Evolutionary conservation across 2,888 invertebrate genomes (phyloP).

Genomic region (Calameuta idolon): DNA sequence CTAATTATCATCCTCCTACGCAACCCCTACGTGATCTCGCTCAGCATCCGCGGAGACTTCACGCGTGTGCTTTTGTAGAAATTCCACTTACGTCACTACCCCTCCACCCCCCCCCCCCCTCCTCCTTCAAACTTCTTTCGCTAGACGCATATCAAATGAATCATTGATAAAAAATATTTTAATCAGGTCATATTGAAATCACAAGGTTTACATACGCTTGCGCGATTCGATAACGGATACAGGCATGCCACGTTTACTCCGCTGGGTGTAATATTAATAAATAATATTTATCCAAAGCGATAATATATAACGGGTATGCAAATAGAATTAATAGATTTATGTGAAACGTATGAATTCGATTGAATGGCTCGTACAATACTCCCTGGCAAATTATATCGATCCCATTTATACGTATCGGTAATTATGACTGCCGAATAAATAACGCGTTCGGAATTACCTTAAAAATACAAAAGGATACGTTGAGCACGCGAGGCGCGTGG

Average conservation of each 20-base stretch:
- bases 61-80: no score
- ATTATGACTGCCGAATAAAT: not conserved
- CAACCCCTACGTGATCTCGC: no score
- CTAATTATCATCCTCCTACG: no score
- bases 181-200: no score
- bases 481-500: not conserved
- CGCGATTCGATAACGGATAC: not conserved
- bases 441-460: not conserved
- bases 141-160: no score
- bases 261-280: not conserved
- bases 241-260: no score
- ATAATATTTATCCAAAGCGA: not conserved
- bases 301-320: not conserved
- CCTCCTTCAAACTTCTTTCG: no score
- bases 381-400: not conserved
- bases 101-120: no score
- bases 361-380: no score
- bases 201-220: not conserved
- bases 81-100: no score
- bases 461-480: not conserved
- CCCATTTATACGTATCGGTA: not conserved
- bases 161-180: no score
- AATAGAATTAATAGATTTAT: not conserved
- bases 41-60: no score
- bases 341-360: not conserved